Percentiles rank a stretch among this genome's conserved stretches.
Conservation (phyloP, 2,888 invertebrate species). For the Trissonchulus sp. region DNA sequence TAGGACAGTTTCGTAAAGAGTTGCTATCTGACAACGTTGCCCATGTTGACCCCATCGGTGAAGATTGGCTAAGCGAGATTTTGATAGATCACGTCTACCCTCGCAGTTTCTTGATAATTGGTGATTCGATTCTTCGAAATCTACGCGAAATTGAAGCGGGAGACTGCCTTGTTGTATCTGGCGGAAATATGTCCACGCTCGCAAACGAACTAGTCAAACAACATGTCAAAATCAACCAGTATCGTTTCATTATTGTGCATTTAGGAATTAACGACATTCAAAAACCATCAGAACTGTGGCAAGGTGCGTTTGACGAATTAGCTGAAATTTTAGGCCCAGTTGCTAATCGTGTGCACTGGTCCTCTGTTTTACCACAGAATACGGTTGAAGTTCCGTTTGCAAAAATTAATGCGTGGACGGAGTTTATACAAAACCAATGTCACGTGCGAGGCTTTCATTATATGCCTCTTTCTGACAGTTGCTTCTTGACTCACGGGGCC, state of each 20-base stretch:
- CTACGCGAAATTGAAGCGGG: not conserved
- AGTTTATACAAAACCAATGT: not conserved
- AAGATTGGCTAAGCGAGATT: not conserved
- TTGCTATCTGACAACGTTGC: not conserved
- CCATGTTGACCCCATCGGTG: too few relatives aligned
- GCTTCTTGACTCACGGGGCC: not conserved
- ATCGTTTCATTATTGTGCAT: not conserved
- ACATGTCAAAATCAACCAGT: not conserved
- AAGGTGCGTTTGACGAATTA: not conserved
- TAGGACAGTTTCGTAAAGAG: not conserved
- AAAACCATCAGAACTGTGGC: not conserved
- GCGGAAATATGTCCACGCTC: not conserved
- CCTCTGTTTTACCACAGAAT: not conserved
- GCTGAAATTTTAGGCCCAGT: not conserved
- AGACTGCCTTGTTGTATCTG: not conserved
- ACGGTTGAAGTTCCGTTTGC: too few relatives aligned
- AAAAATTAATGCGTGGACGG: not conserved
- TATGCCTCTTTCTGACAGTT: not conserved
- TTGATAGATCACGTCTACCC: not conserved
- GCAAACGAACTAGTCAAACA: not conserved
- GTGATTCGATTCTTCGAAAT: not conserved
- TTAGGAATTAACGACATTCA: not conserved
- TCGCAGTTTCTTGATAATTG: not conserved
- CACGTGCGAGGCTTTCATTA: not conserved
- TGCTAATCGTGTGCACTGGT: not conserved